phyloP scores from a whole-genome alignment of 2,113 vertebrate genomes.

The Jaculus jaculus region DNA sequence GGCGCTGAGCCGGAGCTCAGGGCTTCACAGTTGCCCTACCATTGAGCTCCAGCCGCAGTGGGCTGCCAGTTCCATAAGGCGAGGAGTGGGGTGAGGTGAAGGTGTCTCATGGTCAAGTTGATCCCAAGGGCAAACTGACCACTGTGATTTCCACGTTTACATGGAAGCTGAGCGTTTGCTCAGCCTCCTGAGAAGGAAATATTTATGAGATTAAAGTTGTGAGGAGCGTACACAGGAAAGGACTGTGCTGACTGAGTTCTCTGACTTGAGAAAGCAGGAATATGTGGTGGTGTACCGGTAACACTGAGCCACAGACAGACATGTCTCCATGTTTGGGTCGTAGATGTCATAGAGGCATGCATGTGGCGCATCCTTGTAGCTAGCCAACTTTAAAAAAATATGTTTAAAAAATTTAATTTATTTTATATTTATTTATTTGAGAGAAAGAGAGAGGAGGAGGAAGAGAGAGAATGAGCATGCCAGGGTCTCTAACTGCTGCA shows the following conservation, averaged over 20 bases:
- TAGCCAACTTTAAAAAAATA: too few species aligned
- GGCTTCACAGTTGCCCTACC: neutral
- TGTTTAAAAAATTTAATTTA: too few species aligned
- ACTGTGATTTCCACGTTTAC: neutral
- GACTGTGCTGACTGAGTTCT: neutral
- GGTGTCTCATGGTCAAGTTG: neutral
- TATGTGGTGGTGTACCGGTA: neutral
- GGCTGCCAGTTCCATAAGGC: neutral
- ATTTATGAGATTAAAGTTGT: neutral
- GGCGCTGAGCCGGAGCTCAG: neutral
- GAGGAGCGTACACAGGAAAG: neutral
- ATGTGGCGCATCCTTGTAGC: too few species aligned
- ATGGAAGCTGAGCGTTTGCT: neutral
- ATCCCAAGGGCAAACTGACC: neutral
- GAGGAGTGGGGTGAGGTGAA: neutral
- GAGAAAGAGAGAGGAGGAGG: too few species aligned
- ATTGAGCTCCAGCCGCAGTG: neutral
- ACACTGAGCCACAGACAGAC: neutral
- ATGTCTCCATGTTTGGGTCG: neutral
- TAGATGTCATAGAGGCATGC: neutral
- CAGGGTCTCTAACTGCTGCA: too few species aligned
- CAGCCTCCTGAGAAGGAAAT: conserved; percentile 4
- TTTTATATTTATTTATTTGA: too few species aligned
- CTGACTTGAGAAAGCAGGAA: neutral
- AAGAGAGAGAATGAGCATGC: too few species aligned